Base-by-base conservation (phyloP, 92 coral and sea anemone genomes). In the Metridium senile region DNA sequence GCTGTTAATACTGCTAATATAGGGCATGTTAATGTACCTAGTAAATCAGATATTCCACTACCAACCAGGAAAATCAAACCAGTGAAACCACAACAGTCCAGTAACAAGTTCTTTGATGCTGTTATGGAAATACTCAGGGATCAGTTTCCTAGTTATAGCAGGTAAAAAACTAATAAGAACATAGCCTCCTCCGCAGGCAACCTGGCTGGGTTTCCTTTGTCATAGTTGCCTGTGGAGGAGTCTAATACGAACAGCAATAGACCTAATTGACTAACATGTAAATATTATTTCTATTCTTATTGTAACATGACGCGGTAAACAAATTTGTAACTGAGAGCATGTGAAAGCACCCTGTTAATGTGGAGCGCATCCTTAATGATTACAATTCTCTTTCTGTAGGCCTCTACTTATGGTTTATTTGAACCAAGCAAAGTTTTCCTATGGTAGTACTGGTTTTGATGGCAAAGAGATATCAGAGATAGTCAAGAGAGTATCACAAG, bases 381-480 rank as follows among this genome's bases (percentile, higher is more conserved):
- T n/a, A n/a, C n/a, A n/a, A n/a, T n/a, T n/a, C n/a, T 59, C 27
- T 54, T 25, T 34, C 17, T 76, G 2, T 52, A 91, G 97, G 74
- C 90, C 77, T n/a, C 87, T 78, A 28, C 66, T 91, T 63, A 76
- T 91, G 76, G 52, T 75, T 20, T 66, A 78, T 51, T 86, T 91
- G 20, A 88, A 81, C 76, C 78, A 82, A 72, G 93, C 93, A 16
- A 91, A 88, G 70, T 84, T 82, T 21, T 47, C 62, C 4, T 77
- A 70, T 64, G 97, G 97, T 26, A 70, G 76, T 62, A 85, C 71
- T 66, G 97, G 97, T 23, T 91, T 91, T 43, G 74, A 72, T 71
- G 89, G 89, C 66, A 91, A 81, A 71, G 89, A 85, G 67, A 91
- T 91, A 49, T 63, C 88, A 4, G 90, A 91, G 45, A 93, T 91